A percentile compares a stretch with the other conserved stretches of the same genome.
These are phyloP conservation scores for Gallinago paraguaiae DNA, from an alignment of 2,113 vertebrate species.

Conservation along the genomic window DNA sequence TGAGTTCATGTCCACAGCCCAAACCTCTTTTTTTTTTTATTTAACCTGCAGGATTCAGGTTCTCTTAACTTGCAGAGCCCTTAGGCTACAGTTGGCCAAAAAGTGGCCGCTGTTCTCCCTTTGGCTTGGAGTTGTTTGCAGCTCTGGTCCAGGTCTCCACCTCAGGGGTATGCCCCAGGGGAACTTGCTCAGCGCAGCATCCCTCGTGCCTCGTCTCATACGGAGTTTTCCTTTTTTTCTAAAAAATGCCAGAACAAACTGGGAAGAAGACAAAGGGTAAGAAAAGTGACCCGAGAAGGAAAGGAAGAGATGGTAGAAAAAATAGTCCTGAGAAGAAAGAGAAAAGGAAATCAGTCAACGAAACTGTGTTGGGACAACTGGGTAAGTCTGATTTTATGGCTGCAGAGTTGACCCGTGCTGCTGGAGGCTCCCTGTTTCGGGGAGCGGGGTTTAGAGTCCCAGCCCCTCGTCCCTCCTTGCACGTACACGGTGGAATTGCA, in stretches of 20 bases:
- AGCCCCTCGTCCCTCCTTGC: neutral
- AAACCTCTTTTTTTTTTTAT: neutral
- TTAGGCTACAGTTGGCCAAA: neutral
- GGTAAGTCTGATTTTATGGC: conserved; percentile 80
- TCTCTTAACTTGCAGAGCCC: neutral
- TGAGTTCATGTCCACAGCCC: neutral
- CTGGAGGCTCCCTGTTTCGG: neutral
- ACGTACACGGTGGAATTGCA: accelerated
- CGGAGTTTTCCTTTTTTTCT: conserved; percentile 18
- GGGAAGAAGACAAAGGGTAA: conserved; percentile 86
- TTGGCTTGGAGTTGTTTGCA: neutral
- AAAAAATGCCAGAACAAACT: conserved; percentile 81
- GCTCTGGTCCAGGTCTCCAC: neutral
- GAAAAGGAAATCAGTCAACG: conserved; percentile 85
- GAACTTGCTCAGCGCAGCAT: neutral
- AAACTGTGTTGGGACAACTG: conserved; percentile 91
- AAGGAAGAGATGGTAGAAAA: conserved; percentile 86
- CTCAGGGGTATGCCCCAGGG: neutral
- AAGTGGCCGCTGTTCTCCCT: neutral
- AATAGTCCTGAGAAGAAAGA: conserved; percentile 91
- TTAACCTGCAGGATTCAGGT: neutral
- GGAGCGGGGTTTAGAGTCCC: neutral
- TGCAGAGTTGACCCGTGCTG: neutral
- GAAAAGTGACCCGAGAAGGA: conserved; percentile 86
- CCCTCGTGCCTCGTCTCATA: conserved; percentile 27